A percentile compares a stretch with the other conserved stretches of the same genome.
Evolutionary conservation across 92 coral and sea anemone genomes (phyloP).

Genomic region (Anthopleura xanthogrammica): DNA sequence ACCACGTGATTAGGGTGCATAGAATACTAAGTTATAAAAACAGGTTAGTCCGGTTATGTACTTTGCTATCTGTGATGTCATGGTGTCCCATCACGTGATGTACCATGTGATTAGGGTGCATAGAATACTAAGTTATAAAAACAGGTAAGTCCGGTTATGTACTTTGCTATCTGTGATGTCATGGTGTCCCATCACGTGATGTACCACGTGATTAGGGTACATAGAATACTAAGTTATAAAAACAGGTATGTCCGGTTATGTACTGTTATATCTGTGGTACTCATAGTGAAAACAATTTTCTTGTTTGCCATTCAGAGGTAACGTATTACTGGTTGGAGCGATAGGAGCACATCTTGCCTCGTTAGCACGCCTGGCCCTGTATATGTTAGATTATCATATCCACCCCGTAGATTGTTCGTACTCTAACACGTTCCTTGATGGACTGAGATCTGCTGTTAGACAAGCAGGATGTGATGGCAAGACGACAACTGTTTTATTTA

Average conservation of each 20-base stretch:
- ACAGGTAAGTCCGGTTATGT: constrained; percentile 66
- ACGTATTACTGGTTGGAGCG: constrained; percentile 86
- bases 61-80: constrained; percentile 32
- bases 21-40: constrained; percentile 80
- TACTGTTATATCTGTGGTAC: not conserved
- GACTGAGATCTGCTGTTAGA: constrained; percentile 95
- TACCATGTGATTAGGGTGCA: constrained; percentile 89
- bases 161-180: constrained; percentile 28
- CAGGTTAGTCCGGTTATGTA: constrained; percentile 62
- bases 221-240: constrained; percentile 73
- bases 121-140: constrained; percentile 77
- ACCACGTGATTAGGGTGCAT: constrained; percentile 88
- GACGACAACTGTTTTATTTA: constrained; percentile 87
- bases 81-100: constrained; percentile 82
- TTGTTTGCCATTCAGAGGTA: constrained; percentile 58
- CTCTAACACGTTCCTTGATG: constrained; percentile 89
- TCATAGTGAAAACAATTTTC: not conserved
- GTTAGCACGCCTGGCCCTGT: constrained; percentile 81
- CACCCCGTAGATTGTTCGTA: constrained; percentile 91
- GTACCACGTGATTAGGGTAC: constrained; percentile 88
- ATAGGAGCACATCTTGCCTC: constrained; percentile 87
- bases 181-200: constrained; percentile 83
- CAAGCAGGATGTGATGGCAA: constrained; percentile 99
- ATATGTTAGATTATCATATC: constrained; percentile 87
- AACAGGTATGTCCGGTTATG: constrained; percentile 73